Base-by-base conservation (phyloP, 1,140 invertebrate genomes). In the Drosophila biarmipes region DNA sequence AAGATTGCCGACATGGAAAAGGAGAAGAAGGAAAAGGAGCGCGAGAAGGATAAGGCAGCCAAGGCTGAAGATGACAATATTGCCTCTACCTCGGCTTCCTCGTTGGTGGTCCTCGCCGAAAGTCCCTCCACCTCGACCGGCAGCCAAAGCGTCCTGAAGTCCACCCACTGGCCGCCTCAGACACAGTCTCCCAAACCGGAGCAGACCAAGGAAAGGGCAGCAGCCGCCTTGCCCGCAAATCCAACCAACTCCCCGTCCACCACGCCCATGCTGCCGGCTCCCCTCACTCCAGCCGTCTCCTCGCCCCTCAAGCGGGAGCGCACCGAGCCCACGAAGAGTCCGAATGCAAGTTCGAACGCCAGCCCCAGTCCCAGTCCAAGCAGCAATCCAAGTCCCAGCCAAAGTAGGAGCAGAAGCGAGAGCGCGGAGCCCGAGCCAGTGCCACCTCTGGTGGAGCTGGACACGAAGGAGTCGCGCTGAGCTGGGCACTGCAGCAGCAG, bases 11-110 rank as follows among this genome's bases (percentile, higher is more conserved):
- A 80, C 0, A 27, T 63, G 53, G 55, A 74, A 6, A 59, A 53
- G 31, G 64, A 66, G 5, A 69, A 68, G 10, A 68, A 56, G 34
- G 45, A 27, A 1, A 64, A 51, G 56, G 31, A 64, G 14, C 31
- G 51, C 6, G 62, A 61, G 0, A n/a, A 38, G 1, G 21, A 58
- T 10, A 63, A 45, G 24, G 17, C 3, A 14, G 6, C 5, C 15
- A 57, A 45, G 40, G 0, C 7, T 4, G 17, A 21, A 8, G 64
- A 82, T 54, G 68, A 80, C 11, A 66, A 75, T 27, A 59, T 75
- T 6, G 78, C 82, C 4, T 63, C 63, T 7, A 86, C 82, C 12
- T 87, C 81, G 2, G 66, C 55, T 15, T 38, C 66, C 7, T 67
- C 72, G 6, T 37, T 49, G n/a, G 53, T 64, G 10, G 59, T 59